Base-by-base conservation (phyloP, 1,140 invertebrate species). In the Pseudoatta argentina region DNA sequence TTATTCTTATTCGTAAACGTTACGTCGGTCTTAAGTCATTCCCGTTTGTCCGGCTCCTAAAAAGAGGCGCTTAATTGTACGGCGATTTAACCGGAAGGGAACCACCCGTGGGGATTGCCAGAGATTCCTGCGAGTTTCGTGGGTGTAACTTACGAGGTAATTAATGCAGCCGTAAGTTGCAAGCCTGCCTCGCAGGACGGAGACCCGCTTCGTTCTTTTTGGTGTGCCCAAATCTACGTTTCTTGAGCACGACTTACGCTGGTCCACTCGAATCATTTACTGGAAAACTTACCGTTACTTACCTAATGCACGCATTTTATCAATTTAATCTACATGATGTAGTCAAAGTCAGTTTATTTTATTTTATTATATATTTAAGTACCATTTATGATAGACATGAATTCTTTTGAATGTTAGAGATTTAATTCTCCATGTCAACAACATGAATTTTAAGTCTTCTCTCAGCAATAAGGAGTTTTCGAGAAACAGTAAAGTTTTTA, bases 121-220 rank as follows among this genome's bases (percentile, higher is more conserved):
- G 51, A 73, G 63, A 85, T 88, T 67, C 76, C 72, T 30, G 57
- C 51, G 53, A 55, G 66, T 88, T 48, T 87, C 81, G 89, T 90
- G 88, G 88, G 89, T 89, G 89, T 83, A 88, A 89, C 76, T 89
- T 90, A 90, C 86, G 89, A 90, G 76, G 89, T 86, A 89, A 90
- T 90, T 86, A 89, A 90, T 78, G 57, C 76, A 55, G 53, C 61
- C 59, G 64, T 86, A 88, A 89, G 82, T 89, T 90, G 87, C 75
- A 69, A 66, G 51, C 14, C 27, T 14, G 30, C 16, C 57, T 39
- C 5, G 57, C 48, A 3, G 7, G 27, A 55, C 72, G 75, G 34
- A 1, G 6, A 53, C 73, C 55, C 55, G 21, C 69, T 53, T 57
- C 66, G 53, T 57, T 53, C 67, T 61, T 82, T 55, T 82, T 75